Evolutionary conservation across 1,140 invertebrate genomes (phyloP).

Genomic region (Drosophila jambulina): DNA sequence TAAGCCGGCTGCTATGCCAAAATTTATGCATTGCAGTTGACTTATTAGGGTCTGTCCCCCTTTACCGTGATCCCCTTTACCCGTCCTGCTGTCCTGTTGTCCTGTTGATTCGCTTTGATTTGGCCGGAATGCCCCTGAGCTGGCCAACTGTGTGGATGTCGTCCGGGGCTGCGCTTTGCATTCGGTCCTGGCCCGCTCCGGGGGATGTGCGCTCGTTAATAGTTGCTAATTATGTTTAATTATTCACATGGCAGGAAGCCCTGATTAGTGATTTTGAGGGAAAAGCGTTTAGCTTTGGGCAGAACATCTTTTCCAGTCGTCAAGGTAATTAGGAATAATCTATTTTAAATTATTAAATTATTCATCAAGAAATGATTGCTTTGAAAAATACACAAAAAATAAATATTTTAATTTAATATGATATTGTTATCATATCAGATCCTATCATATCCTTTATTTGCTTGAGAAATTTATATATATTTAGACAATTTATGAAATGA

Average conservation of each 20-base stretch:
- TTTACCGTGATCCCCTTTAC: not conserved
- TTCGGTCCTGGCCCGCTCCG: constrained; percentile 16
- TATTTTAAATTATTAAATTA: not conserved
- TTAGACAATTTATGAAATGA: not conserved
- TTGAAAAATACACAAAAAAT: not conserved
- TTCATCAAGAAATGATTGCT: not conserved
- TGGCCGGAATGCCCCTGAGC: constrained; percentile 37
- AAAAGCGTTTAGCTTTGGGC: not conserved
- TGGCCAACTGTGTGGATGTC: constrained; percentile 53
- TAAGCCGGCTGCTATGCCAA: constrained; percentile 36
- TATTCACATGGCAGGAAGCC: constrained; percentile 51
- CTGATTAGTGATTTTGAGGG: constrained; percentile 16
- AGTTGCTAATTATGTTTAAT: constrained; percentile 78
- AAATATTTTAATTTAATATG: too few species aligned
- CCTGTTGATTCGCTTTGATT: constrained; percentile 69
- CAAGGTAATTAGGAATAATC: not conserved
- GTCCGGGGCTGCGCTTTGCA: constrained; percentile 44
- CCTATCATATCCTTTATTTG: not conserved
- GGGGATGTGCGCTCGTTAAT: constrained; percentile 53
- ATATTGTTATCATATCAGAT: too few species aligned
- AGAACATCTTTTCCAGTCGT: not conserved
- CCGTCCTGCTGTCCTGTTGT: constrained; percentile 7
- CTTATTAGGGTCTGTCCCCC: constrained; percentile 63
- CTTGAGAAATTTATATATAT: not conserved
- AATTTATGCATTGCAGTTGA: constrained; percentile 80